Percentiles rank a stretch among this genome's conserved stretches.
These are phyloP conservation scores for Rallus crepitans DNA, from an alignment of 2,797 vertebrate species.

Conservation along the genomic window DNA sequence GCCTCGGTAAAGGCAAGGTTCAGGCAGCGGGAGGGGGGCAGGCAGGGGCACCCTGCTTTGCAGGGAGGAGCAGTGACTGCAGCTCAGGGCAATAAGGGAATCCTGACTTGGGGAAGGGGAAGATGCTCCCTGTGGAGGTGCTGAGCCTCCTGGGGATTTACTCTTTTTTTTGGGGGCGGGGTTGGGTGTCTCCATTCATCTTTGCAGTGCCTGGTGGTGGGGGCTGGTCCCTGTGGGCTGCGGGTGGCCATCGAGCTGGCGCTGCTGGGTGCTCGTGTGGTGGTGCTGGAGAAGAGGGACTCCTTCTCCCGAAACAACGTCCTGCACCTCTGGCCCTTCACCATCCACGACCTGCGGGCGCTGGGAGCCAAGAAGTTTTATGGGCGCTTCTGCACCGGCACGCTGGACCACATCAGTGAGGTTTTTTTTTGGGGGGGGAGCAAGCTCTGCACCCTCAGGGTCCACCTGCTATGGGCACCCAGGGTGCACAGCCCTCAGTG, in stretches of 20 bases:
- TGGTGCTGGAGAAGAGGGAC: conserved; percentile 91
- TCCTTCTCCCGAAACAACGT: conserved; percentile 94
- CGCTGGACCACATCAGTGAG: conserved; percentile 95
- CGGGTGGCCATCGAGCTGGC: conserved; percentile 90
- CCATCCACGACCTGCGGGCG: conserved; percentile 89
- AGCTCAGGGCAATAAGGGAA: neutral
- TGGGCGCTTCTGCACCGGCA: conserved; percentile 90
- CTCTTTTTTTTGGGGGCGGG: too few relatives aligned
- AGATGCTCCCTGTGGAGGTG: neutral
- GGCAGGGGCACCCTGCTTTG: fast-evolving
- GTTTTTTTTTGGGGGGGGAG: fast-evolving
- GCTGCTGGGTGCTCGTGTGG: conserved; percentile 89
- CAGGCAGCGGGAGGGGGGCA: fast-evolving
- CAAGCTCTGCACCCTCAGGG: fast-evolving
- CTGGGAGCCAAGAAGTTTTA: conserved; percentile 96
- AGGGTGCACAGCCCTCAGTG: neutral
- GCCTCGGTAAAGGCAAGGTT: neutral
- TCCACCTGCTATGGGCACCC: fast-evolving
- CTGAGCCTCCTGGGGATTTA: neutral
- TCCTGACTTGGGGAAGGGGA: fast-evolving
- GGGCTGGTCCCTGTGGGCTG: conserved; percentile 92
- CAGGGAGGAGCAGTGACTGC: neutral
- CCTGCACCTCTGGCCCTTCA: conserved; percentile 96
- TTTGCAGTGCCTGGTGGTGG: conserved; percentile 90
- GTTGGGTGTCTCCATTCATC: neutral